Evolutionary conservation across 2,888 invertebrate species (phyloP), one percentile per base, ranked within the genome.

Genomic region (Eristalinus aeneus): DNA sequence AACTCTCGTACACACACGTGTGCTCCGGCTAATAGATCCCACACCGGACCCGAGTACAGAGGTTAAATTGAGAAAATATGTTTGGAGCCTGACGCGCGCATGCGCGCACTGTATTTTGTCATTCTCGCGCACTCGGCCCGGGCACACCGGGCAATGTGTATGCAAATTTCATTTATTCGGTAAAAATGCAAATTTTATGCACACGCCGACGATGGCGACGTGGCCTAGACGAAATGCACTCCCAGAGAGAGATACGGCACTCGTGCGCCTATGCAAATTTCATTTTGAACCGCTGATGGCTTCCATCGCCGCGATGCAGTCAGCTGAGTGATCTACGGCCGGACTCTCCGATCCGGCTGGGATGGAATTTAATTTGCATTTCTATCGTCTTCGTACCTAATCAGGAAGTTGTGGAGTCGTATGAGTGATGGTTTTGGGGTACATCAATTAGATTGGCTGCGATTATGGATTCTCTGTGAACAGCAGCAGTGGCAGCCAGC

Each of bases 61-160:
- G 86, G 86, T 86, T 86, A 86, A 86, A 86, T 86, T 82, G 82
- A 75, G 71, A 82, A 86, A 86, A 86, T 86, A 86, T 54, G 74
- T 68, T 72, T 53, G 61, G 76, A 64, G 39, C 54, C 61, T 68
- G 16, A 9, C 53, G 64, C 36, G 36, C 64, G 39, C 46, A 32
- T 46, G 46, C 31, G 20, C 32, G 74, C 75, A 64, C 67, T 79
- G 76, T 60, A 68, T 85, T 76, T 82, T 86, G 85, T 86, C 85
- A 77, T 85, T 85, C 64, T 72, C 32, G 34, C 46, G n/a, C 46
- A 0, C 46, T 16, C n/a, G n/a, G n/a, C 39, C 39, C 39, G 6
- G 2, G 1, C 11, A n/a, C 39, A n/a, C n/a, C 12, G 16, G 65
- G 61, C 68, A 54, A 77, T 82, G 82, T 82, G 74, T 63, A 82